phyloP scores from a whole-genome alignment of 2,113 vertebrate species.

The Cryptoleucopteryx plumbea region DNA sequence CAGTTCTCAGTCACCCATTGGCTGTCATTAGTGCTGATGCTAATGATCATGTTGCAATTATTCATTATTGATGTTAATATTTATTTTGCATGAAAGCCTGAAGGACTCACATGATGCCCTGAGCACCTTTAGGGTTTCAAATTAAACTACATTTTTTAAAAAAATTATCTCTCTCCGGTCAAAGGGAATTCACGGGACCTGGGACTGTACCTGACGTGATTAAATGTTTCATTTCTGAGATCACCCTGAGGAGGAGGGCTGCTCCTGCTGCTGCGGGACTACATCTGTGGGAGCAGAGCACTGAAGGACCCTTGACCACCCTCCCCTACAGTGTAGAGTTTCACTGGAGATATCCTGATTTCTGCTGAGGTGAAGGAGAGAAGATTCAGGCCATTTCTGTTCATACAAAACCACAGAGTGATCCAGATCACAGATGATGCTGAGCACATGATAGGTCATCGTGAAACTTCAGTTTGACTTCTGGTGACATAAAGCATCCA shows the following conservation, averaged over 20 bases:
- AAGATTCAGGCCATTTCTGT: not conserved
- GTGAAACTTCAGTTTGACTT: not conserved
- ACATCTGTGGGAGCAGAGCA: not conserved
- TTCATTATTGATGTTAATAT: constrained; percentile 25
- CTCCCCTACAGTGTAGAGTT: fast-evolving
- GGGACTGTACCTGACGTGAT: fast-evolving
- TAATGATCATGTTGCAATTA: not conserved
- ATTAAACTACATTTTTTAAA: not conserved
- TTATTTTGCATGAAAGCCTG: not conserved
- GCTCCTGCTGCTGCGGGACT: not conserved
- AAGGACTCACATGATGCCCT: not conserved
- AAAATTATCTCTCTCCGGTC: not conserved
- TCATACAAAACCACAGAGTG: not conserved
- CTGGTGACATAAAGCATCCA: fast-evolving
- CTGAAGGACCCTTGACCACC: not conserved
- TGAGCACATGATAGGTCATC: not conserved
- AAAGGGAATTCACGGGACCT: not conserved
- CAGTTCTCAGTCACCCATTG: not conserved
- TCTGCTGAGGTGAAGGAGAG: not conserved
- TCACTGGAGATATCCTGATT: not conserved
- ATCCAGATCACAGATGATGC: not conserved
- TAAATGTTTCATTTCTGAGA: not conserved
- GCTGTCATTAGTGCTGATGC: not conserved
- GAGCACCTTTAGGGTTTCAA: not conserved
- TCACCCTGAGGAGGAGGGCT: not conserved